A percentile compares a stretch with the other conserved stretches of the same genome.
Conservation (phyloP, 2,888 invertebrate species). For the Orgyia antiqua region DNA sequence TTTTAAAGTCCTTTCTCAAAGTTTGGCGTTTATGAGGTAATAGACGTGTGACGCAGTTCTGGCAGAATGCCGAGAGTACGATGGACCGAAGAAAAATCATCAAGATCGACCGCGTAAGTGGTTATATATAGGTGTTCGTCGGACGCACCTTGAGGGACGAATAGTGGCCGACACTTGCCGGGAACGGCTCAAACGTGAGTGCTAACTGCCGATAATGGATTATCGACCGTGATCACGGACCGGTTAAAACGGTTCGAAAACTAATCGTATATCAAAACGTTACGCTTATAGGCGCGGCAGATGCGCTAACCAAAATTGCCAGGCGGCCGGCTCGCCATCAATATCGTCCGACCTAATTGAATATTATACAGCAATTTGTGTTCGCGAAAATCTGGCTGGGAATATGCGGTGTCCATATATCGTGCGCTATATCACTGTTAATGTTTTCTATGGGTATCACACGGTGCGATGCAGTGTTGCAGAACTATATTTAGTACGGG, state of each 20-base stretch:
- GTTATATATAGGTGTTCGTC: conserved; percentile 37
- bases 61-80: conserved; percentile 76
- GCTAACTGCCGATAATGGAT: conserved; percentile 20
- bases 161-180: conserved; percentile 28
- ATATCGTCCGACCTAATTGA: conserved; percentile 71
- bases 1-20: conserved; percentile 74
- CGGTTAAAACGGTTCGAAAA: conserved; percentile 46
- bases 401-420: conserved; percentile 72
- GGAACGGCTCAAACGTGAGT: conserved; percentile 13
- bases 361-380: conserved; percentile 76
- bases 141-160: conserved; percentile 62
- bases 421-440: conserved; percentile 51
- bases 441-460: conserved; percentile 61
- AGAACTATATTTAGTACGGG: conserved; percentile 60
- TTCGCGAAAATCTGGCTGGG: conserved; percentile 73
- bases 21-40: conserved; percentile 73
- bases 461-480: conserved; percentile 62
- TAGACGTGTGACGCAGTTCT: conserved; percentile 62
- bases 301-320: conserved; percentile 73
- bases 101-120: conserved; percentile 39
- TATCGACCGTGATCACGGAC: conserved; percentile 28
- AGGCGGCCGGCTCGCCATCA: conserved; percentile 53
- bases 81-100: conserved; percentile 55
- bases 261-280: conserved; percentile 68
- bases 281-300: conserved; percentile 52